These are phyloP conservation scores for Mallotus villosus DNA, from an alignment of 2,797 vertebrate species.

Conservation along the genomic window DNA sequence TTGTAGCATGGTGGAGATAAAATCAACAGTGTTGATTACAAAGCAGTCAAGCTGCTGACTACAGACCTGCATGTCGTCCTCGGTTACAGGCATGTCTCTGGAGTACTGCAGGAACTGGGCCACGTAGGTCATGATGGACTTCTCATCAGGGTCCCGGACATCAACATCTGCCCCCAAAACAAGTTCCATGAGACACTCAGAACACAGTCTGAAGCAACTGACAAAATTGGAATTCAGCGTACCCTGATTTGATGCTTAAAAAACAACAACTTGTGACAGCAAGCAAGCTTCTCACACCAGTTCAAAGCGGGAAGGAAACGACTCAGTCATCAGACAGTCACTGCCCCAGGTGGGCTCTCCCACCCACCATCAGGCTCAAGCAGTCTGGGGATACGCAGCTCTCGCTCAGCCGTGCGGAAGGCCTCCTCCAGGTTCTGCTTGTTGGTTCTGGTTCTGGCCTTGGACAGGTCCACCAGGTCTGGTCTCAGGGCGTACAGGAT, in stretches of 20 bases:
- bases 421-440: conserved; percentile 91
- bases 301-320: conserved; percentile 30
- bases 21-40: background rate
- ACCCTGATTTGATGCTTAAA: background rate
- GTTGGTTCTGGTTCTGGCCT: conserved; percentile 81
- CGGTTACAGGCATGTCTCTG: conserved; percentile 67
- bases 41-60: background rate
- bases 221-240: background rate
- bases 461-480: conserved; percentile 83
- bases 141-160: conserved; percentile 88
- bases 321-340: conserved; percentile 51
- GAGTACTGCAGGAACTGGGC: conserved; percentile 95
- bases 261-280: conserved; percentile 2
- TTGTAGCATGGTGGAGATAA: background rate
- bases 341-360: background rate
- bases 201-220: conserved; percentile 14
- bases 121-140: conserved; percentile 97
- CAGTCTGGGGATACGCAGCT: conserved; percentile 86
- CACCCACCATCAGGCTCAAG: conserved; percentile 87
- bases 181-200: background rate
- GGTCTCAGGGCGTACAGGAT: conserved; percentile 85
- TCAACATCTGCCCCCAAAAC: conserved; percentile 83
- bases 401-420: conserved; percentile 84
- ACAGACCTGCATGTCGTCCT: conserved; percentile 77
- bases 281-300: conserved; percentile 38